These are phyloP conservation scores for Uropetala carovei DNA, from an alignment of 2,888 invertebrate genomes.

Conservation along the genomic window DNA sequence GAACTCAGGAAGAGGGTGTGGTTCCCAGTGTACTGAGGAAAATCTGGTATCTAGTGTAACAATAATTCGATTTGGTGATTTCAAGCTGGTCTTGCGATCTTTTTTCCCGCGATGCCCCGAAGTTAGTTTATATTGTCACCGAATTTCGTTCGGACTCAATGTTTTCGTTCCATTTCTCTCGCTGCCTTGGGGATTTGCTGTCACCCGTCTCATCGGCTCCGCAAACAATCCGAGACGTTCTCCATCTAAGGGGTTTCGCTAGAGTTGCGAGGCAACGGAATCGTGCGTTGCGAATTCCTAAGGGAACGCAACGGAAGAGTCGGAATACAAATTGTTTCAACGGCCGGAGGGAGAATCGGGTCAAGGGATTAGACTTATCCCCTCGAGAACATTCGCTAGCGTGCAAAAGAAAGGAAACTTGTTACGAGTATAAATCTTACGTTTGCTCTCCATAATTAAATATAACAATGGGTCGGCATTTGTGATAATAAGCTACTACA, in stretches of 20 bases:
- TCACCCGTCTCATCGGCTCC: conserved; percentile 27
- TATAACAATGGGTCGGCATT: neutral
- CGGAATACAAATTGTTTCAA: conserved; percentile 16
- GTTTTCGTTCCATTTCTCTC: conserved; percentile 32
- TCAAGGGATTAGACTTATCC: neutral
- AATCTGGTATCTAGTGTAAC: no score
- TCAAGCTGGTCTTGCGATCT: no score
- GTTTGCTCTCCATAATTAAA: neutral
- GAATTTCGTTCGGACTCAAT: neutral
- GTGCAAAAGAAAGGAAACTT: neutral
- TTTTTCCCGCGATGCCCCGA: neutral
- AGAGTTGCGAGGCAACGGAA: conserved; percentile 28
- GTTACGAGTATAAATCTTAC: neutral
- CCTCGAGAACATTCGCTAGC: neutral
- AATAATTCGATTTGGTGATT: no score
- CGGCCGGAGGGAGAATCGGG: neutral
- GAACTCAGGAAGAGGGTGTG: no score
- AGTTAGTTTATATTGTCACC: neutral
- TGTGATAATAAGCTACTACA: neutral
- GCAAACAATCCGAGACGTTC: neutral
- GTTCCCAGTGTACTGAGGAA: no score
- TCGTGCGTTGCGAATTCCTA: conserved; percentile 13
- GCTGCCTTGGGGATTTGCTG: neutral
- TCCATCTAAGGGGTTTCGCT: neutral
- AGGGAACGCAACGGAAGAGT: neutral